These are phyloP conservation scores for Graptemys geographica DNA, from an alignment of 2,797 vertebrate genomes.

Conservation along the genomic window DNA sequence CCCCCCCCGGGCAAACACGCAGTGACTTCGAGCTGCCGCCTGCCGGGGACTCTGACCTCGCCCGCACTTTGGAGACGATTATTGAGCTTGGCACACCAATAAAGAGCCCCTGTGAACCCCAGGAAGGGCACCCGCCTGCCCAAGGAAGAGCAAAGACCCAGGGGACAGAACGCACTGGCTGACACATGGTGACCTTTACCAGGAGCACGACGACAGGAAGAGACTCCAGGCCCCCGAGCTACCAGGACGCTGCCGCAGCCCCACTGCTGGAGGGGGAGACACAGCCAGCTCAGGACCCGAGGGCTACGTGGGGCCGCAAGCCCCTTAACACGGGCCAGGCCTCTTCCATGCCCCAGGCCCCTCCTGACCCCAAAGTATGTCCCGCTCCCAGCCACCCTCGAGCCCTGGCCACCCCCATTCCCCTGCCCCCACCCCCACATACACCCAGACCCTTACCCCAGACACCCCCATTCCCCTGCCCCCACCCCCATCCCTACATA, in stretches of 20 bases:
- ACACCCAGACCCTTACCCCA: no score
- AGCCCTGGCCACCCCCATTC: no score
- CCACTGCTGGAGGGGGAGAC: not conserved
- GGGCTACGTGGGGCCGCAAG: not conserved
- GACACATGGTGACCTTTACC: no score
- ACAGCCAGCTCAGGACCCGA: not conserved
- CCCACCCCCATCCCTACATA: no score
- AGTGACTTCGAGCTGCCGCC: not conserved
- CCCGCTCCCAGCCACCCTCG: rapidly evolving
- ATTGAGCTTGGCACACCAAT: no score
- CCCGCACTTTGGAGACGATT: no score
- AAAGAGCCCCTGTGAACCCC: no score
- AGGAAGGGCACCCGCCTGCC: no score
- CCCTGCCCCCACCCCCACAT: no score
- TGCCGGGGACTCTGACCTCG: not conserved
- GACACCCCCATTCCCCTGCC: no score
- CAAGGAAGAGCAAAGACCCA: no score
- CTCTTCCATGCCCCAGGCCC: not conserved
- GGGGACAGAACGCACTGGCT: not conserved
- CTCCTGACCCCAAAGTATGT: not conserved
- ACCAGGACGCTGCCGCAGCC: no score
- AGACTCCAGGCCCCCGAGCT: not conserved
- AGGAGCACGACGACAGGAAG: not conserved
- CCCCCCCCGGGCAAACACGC: not conserved
- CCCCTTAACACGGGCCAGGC: not conserved